Evolutionary conservation across 2,113 vertebrate species (phyloP), one percentile per base, ranked within the genome.

Genomic region (Microtus montanus): DNA sequence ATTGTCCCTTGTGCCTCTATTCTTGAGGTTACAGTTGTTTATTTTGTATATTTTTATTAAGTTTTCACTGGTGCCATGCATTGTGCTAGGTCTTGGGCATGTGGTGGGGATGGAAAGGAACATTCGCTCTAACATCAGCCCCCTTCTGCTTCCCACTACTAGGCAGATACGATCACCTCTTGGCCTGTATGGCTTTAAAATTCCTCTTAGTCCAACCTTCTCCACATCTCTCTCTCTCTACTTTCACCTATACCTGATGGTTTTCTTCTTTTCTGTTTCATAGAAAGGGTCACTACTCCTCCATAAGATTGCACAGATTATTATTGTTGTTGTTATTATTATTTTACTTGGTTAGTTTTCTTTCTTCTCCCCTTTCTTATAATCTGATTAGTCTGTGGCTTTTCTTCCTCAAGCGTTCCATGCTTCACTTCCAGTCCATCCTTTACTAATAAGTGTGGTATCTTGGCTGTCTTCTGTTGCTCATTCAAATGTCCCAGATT

Each of bases 91-190:
- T n/a, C 33, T 79, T 38, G 38, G 24, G 54, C 22, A 22, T 20
- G 15, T 5, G 63, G 7, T 58, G 24, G 71, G 61, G 33, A 71
- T 11, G 22, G 9, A 75, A 58, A 9, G 33, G 41, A 41, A 38
- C 11, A 52, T 58, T 58, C 1, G 0, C 0, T 20, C 0, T 54
- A 10, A 73, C 28, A 44, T 0, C 14, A 47, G 47, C 3, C 1
- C 13, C 11, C 35, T 6, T 19, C 26, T 58, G 33, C 6, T 19
- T 12, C 41, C 86, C 12, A 49, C 35, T 22, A 4, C 5, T 4
- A 92, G 68, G 41, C 17, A 3, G 5, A 3, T 17, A 35, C 13
- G 64, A 22, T 7, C 6, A 5, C 30, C 14, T 66, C 5, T 61
- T 3, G 63, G 19, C n/a, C 7, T 20, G 7, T 12, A 14, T 5